phyloP scores from a whole-genome alignment of 2,888 invertebrate genomes.

The Entomobrya multifasciata region DNA sequence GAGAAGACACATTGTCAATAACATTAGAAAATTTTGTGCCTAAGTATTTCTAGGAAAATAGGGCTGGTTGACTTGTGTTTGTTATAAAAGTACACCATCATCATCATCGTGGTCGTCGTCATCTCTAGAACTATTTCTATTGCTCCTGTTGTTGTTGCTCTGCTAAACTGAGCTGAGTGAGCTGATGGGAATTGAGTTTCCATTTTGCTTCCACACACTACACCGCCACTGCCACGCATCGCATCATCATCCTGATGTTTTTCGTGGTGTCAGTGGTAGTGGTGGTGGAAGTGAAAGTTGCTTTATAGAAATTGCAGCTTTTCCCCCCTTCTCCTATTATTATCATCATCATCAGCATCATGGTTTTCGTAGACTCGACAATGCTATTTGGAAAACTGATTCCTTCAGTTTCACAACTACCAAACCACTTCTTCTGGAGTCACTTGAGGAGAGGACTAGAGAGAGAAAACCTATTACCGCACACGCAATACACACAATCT shows the following conservation, averaged over 20 bases:
- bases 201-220: too few relatives aligned
- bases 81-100: background rate
- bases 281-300: conserved; percentile 31
- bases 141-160: too few relatives aligned
- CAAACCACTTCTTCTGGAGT: conserved; percentile 25
- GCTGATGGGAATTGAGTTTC: conserved; percentile 34
- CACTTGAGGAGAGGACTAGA: conserved; percentile 3
- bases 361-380: conserved; percentile 24
- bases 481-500: background rate
- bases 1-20: conserved; percentile 27
- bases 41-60: background rate
- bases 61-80: conserved; percentile 10
- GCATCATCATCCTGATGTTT: background rate
- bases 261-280: conserved; percentile 2
- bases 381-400: conserved; percentile 62
- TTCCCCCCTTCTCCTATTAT: conserved; percentile 1
- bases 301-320: background rate
- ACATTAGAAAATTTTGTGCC: background rate
- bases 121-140: too few relatives aligned
- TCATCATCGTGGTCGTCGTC: too few relatives aligned
- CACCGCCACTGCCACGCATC: background rate
- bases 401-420: conserved; percentile 37
- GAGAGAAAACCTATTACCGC: conserved; percentile 19
- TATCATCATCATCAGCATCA: conserved; percentile 22
- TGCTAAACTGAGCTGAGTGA: background rate